Base-by-base conservation (phyloP, 2,888 invertebrate species). In the Spatulosminthurus flaviceps region DNA sequence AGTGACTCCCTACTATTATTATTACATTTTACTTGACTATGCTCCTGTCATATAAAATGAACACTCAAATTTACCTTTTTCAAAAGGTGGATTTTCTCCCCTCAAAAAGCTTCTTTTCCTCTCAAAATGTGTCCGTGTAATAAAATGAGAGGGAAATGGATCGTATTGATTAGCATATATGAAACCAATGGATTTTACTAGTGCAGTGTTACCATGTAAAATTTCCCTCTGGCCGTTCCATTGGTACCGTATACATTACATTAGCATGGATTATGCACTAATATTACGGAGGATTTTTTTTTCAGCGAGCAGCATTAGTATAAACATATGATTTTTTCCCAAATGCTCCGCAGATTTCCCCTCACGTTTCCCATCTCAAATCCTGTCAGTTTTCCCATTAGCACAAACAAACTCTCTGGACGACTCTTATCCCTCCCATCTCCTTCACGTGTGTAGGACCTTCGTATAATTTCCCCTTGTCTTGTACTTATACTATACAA, bases 341-440 rank as follows among this genome's bases (percentile, higher is more conserved):
- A n/a, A 13, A 4, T 51, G 51, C 9, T 13, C 16, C n/a, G 51
- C 51, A 26, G 5, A 64, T 64, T 22, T 64, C 64, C 64, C 64
- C 64, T 64, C 64, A 64, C 64, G 64, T 64, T 64, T 64, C 64
- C 64, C 64, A 64, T 64, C 64, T 71, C 41, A 34, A 71, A 5
- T 69, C 29, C 34, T 29, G 34, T 71, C 34, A 71, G 41, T 22
- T 71, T 71, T 34, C 69, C 29, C 70, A 71, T 71, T 22, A 41
- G 21, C 26, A 66, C 66, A 66, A 66, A 60, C 60, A 60, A 60
- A 60, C 60, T 60, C 21, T n/a, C n/a, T n/a, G n/a, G n/a, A n/a
- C n/a, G 5, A 34, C 34, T 4, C 34, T 34, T 60, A 60, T 60
- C 16, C 60, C 16, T 21, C 16, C 60, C 19, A 21, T 60, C 21